Percentiles rank a stretch among this genome's conserved stretches.
These are phyloP conservation scores for Coptodon bakossiorum DNA, from an alignment of 2,113 vertebrate genomes.

Conservation along the genomic window DNA sequence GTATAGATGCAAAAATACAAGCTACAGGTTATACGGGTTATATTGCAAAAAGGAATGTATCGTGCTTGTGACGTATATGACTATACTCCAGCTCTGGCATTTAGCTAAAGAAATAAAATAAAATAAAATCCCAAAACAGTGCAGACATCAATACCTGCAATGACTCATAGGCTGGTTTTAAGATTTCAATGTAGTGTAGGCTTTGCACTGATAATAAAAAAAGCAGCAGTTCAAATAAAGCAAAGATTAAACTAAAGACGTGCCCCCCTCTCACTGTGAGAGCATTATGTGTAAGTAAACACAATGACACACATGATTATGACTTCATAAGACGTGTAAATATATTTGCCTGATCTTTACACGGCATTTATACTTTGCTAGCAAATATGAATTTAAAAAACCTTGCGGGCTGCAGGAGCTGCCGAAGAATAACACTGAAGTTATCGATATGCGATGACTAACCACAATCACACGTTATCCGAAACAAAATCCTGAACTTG, in stretches of 20 bases:
- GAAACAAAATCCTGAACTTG: neutral
- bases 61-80: neutral
- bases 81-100: neutral
- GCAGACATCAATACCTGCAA: neutral
- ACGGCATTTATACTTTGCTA: neutral
- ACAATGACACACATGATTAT: neutral
- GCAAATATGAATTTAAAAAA: neutral
- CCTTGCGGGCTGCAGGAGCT: neutral
- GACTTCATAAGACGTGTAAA: neutral
- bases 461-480: fast-evolving
- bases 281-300: neutral
- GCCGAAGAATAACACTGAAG: neutral
- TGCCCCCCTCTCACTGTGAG: fast-evolving
- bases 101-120: neutral
- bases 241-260: too few species aligned
- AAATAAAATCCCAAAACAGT: neutral
- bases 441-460: neutral
- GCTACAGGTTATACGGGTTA: neutral
- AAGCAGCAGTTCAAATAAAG: neutral
- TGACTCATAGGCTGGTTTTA: neutral
- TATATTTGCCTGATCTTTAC: neutral
- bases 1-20: neutral
- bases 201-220: neutral
- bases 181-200: neutral
- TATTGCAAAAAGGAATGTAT: neutral